Conservation (phyloP, 1,140 invertebrate species). For the Meteorus sp. region DNA sequence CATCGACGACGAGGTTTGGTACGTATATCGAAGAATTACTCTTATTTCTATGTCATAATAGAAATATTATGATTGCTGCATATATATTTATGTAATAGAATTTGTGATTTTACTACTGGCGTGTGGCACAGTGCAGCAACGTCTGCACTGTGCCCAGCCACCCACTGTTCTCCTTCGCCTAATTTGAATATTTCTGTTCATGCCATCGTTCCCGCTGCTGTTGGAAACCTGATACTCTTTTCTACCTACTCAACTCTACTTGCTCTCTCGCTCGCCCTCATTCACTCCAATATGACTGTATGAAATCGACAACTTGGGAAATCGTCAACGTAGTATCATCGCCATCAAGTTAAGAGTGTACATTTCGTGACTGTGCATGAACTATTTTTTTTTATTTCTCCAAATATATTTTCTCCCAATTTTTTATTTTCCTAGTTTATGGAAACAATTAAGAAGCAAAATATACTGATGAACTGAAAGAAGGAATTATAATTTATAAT, state of each 20-base stretch:
- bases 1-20: slow-evolving; percentile 84
- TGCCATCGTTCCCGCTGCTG: slow-evolving; percentile 20
- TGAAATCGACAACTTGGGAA: slow-evolving; percentile 22
- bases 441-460: not conserved
- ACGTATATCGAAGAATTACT: slow-evolving; percentile 58
- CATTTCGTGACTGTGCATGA: slow-evolving; percentile 18
- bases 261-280: too few relatives aligned
- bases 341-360: slow-evolving; percentile 17
- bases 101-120: slow-evolving; percentile 10
- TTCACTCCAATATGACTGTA: too few relatives aligned
- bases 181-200: slow-evolving; percentile 29
- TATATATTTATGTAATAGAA: too few relatives aligned
- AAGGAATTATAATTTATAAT: too few relatives aligned
- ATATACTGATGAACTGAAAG: not conserved
- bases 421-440: too few relatives aligned
- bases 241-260: too few relatives aligned
- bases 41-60: too few relatives aligned
- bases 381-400: not conserved
- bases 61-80: too few relatives aligned
- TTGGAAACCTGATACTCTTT: slow-evolving; percentile 28
- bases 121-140: slow-evolving; percentile 6
- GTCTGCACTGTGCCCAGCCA: slow-evolving; percentile 20
- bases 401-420: not conserved
- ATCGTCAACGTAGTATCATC: slow-evolving; percentile 13
- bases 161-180: slow-evolving; percentile 12